phyloP scores from a whole-genome alignment of 2,888 invertebrate genomes.

The Rhagonycha fulva region DNA sequence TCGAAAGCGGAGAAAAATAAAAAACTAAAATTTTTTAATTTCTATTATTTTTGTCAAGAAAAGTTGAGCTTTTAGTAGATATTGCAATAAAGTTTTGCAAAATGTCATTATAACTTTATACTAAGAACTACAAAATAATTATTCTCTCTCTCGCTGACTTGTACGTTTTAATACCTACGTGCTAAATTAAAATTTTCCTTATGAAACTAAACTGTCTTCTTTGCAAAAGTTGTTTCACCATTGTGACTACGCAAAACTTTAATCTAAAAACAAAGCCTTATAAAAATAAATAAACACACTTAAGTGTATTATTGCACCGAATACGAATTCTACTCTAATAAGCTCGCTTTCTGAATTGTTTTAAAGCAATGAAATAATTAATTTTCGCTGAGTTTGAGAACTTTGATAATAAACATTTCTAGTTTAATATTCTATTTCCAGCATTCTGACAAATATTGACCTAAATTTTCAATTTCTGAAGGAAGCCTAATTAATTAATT shows the following conservation, averaged over 20 bases:
- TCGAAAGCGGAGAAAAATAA: too few relatives aligned
- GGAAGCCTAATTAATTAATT: slow-evolving; percentile 18
- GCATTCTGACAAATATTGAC: slow-evolving; percentile 18
- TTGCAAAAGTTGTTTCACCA: neutral
- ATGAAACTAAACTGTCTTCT: neutral
- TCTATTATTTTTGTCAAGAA: neutral
- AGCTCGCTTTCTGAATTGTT: slow-evolving; percentile 6
- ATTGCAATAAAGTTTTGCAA: neutral
- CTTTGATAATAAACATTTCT: slow-evolving; percentile 15
- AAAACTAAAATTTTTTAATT: too few relatives aligned
- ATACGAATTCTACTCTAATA: slow-evolving; percentile 12
- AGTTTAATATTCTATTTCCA: slow-evolving; percentile 14
- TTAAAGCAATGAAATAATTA: slow-evolving; percentile 15
- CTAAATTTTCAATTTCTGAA: slow-evolving; percentile 8
- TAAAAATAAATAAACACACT: neutral
- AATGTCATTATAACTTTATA: neutral
- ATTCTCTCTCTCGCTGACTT: neutral
- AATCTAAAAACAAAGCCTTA: neutral
- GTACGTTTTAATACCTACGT: neutral
- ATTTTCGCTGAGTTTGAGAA: slow-evolving; percentile 7
- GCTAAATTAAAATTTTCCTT: neutral
- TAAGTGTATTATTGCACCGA: neutral
- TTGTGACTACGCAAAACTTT: neutral
- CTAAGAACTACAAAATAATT: neutral
- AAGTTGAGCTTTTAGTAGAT: neutral